phyloP scores from a whole-genome alignment of 2,888 invertebrate species.

The Hirtodrosophila histrioides region DNA sequence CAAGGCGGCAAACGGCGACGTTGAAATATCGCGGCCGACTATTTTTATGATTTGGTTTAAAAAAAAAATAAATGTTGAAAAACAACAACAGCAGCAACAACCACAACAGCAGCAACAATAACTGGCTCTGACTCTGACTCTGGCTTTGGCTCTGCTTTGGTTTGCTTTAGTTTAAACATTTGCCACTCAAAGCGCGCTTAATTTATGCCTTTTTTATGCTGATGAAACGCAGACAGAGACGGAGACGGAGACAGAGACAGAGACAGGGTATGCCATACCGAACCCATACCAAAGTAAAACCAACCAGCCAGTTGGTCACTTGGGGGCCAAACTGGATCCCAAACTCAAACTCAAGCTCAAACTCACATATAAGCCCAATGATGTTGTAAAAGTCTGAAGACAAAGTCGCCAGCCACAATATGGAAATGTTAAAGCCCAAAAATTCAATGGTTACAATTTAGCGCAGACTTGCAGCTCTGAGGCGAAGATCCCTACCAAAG shows the following conservation, averaged over 20 bases:
- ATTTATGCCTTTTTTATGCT: constrained; percentile 84
- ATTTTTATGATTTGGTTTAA: constrained; percentile 67
- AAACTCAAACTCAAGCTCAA: constrained; percentile 9
- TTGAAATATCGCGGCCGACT: constrained; percentile 69
- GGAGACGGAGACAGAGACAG: constrained; percentile 9
- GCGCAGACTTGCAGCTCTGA: too few species aligned
- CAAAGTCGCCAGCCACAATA: constrained; percentile 28
- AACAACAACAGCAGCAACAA: constrained; percentile 8
- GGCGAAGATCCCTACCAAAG: too few species aligned
- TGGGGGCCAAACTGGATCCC: constrained; percentile 13
- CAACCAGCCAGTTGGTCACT: constrained; percentile 37
- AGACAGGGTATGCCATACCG: too few species aligned
- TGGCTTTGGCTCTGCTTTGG: constrained; percentile 46
- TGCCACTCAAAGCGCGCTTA: constrained; percentile 72
- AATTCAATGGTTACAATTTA: not conserved
- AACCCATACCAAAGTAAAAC: not conserved
- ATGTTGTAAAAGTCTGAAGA: constrained; percentile 23
- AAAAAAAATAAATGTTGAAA: constrained; percentile 11
- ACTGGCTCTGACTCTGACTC: not conserved
- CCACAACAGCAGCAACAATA: constrained; percentile 23
- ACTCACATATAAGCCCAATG: constrained; percentile 3
- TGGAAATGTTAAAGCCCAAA: constrained; percentile 35
- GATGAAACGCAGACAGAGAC: constrained; percentile 70
- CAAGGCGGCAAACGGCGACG: constrained; percentile 68
- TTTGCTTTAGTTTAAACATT: constrained; percentile 72